Evolutionary conservation across 2,888 invertebrate species (phyloP), one percentile per base, ranked within the genome.

Genomic region (Cataglyphis livida): DNA sequence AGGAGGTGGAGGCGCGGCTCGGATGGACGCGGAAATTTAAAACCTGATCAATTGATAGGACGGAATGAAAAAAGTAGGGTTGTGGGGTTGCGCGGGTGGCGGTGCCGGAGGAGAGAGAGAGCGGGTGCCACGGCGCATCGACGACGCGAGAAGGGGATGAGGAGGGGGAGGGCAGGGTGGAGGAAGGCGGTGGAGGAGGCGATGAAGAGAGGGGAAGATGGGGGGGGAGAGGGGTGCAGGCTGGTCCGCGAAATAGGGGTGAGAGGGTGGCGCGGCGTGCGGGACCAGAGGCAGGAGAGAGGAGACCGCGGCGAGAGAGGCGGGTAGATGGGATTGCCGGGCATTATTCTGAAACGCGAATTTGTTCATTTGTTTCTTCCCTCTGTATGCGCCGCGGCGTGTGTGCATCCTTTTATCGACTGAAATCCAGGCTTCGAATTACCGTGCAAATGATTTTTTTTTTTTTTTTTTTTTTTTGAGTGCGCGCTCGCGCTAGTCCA

Each of bases 1-100:
- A 93, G 89, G 91, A 91, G 91, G 92, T 90, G 91, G 93, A 92
- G 93, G 94, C 93, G 94, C 92, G 93, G 94, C 94, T 94, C 94
- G 94, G 94, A 94, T 94, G 94, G 94, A 94, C 94, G 94, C 94
- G 94, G 94, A 94, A 94, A 94, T 94, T 94, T 94, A 94, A 94
- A 94, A 94, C 94, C 94, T 94, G 94, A 94, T 94, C 94, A 94
- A 94, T 94, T 94, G 94, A 94, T 94, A 94, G 94, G 94, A 94
- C 92, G 94, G 93, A 94, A 94, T 94, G 94, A 94, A 94, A 94
- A 94, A 94, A 93, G 94, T 94, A 95, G 95, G 93, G 93, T 93
- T 92, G 93, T 92, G 92, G 91, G 93, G 93, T 89, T 90, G 91
- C 90, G 90, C 90, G 90, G 89, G 88, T 88, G 79, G 90, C 89